phyloP scores from a whole-genome alignment of 2,797 vertebrate genomes.

The Squalus acanthias region DNA sequence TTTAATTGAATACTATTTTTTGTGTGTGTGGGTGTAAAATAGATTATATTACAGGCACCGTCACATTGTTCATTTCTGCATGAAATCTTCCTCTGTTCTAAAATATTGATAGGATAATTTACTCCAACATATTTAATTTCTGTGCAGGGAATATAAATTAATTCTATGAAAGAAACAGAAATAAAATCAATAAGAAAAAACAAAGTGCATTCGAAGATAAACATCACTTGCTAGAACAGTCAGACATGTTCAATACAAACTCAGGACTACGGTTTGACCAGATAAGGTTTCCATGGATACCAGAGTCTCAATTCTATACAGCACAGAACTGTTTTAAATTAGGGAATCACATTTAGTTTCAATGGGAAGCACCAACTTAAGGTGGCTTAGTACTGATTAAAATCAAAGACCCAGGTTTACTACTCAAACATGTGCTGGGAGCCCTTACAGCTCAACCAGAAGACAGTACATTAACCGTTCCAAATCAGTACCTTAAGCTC shows the following conservation, averaged over 20 bases:
- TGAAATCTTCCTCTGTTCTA: not conserved
- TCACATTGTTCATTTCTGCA: not conserved
- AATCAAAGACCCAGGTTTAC: slow-evolving; percentile 1
- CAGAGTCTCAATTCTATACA: not conserved
- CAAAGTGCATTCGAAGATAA: not conserved
- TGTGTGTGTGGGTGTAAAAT: not conserved
- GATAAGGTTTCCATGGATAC: slow-evolving; percentile 20
- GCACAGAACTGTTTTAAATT: not conserved
- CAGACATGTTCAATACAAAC: not conserved
- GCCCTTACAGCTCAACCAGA: not conserved
- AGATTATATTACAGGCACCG: not conserved
- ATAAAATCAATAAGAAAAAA: not conserved
- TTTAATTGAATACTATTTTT: not conserved
- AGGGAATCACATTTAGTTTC: not conserved
- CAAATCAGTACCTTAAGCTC: not conserved
- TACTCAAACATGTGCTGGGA: not conserved
- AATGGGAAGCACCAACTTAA: not conserved
- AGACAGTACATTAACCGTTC: not conserved
- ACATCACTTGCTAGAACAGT: not conserved
- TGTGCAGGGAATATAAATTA: not conserved
- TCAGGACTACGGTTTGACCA: not conserved
- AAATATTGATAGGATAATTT: not conserved
- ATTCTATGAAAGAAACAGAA: not conserved
- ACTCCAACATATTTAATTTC: not conserved
- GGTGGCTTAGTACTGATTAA: not conserved